Evolutionary conservation across 1,140 invertebrate species (phyloP), one percentile per base, ranked within the genome.

Genomic region (Vollenhovia emeryi): DNA sequence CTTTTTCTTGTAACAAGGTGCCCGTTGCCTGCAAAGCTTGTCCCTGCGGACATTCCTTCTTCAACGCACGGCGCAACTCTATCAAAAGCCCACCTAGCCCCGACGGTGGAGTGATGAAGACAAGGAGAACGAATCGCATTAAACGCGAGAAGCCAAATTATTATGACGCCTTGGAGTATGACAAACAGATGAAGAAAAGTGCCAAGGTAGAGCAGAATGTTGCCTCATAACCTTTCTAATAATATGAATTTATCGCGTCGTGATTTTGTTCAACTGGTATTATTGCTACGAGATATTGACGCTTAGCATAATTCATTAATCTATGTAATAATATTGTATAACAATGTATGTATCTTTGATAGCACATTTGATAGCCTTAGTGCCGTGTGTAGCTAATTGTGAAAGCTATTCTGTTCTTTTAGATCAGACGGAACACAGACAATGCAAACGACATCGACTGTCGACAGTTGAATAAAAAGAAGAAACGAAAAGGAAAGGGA

Each of bases 11-110:
- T 71, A 92, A 98, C 48, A 92, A 98, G 97, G 97, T 97, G 82
- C 97, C 97, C 50, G 97, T 98, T 52, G 97, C 97, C 7, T 97
- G 97, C 55, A 98, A 98, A 94, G 96, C 97, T 8, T 98, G 97
- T 93, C 97, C 96, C 27, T 98, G 97, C 92, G 97, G 97, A 0
- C 97, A 97, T 93, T 96, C 96, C 62, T 98, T 97, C 94, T 97
- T 97, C 91, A 96, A 97, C 91, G 95, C 97, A 9, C 94, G 96
- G 9, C 95, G 96, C 88, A 96, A 95, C 64, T 96, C 96, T 0
- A 95, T 92, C 88, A 95, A 95, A 89, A 94, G 93, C 89, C 94
- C 94, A 69, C 94, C 94, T 6, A 95, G 94, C 91, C 94, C 95
- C 52, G 94, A 95, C n/a, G 82, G 87, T 66, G 93, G 94, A 33